phyloP scores from a whole-genome alignment of 2,797 vertebrate genomes.

The Acropternis orthonyx region DNA sequence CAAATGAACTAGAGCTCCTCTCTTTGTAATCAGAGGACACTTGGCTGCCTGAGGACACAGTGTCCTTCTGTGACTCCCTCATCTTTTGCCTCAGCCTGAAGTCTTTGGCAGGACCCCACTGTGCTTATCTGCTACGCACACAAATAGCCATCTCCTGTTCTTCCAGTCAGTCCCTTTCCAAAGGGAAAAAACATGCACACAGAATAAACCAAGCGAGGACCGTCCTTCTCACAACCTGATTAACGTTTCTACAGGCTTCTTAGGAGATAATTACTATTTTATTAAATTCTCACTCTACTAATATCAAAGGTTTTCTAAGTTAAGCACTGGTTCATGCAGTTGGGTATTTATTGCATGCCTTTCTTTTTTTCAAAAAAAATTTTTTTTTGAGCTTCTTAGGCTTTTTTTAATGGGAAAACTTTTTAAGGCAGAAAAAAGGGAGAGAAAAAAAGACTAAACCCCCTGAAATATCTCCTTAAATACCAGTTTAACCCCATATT shows the following conservation, averaged over 20 bases:
- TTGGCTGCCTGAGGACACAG: not conserved
- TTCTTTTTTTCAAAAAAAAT: not conserved
- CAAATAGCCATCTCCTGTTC: not conserved
- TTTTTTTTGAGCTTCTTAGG: not conserved
- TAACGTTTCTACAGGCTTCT: not conserved
- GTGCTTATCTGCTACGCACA: not conserved
- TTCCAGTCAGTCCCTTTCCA: not conserved
- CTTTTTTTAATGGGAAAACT: not conserved
- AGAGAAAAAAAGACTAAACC: fast-evolving
- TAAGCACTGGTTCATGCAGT: not conserved
- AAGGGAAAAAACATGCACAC: not conserved
- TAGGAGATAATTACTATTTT: conserved; percentile 16
- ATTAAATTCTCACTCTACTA: conserved; percentile 27
- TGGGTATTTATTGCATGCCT: not conserved
- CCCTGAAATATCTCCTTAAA: not conserved
- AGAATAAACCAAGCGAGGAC: not conserved
- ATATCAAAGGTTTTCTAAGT: not conserved
- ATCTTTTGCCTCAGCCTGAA: not conserved
- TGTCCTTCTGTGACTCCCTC: not conserved
- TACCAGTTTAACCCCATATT: not conserved
- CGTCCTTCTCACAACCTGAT: not conserved
- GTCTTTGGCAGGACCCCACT: not conserved
- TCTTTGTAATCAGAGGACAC: not conserved
- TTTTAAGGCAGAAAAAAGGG: not conserved
- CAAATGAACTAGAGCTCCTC: not conserved